Conservation (phyloP, 2,888 invertebrate genomes). For the Protula sp. region DNA sequence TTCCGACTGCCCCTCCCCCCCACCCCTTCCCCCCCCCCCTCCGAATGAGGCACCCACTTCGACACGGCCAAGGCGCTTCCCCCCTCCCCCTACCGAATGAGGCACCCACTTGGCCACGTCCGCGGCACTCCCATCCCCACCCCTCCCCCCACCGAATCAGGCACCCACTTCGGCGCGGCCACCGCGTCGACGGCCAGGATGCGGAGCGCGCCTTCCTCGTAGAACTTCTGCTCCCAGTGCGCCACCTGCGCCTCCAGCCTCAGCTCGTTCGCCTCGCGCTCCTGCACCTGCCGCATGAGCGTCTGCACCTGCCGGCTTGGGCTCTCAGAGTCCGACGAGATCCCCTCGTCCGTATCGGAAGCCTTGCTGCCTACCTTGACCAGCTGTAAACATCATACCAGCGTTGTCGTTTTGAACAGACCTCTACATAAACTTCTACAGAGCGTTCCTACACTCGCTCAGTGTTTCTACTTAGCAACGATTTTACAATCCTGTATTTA, state of each 20-base stretch:
- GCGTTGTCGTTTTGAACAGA: too few relatives aligned
- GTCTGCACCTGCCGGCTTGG: conserved; percentile 20
- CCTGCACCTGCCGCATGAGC: conserved; percentile 63
- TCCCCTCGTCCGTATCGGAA: conserved; percentile 22
- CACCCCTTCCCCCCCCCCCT: neutral
- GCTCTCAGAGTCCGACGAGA: conserved; percentile 19
- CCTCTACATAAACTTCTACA: too few relatives aligned
- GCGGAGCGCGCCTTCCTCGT: conserved; percentile 73
- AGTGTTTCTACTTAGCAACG: too few relatives aligned
- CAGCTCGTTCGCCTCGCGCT: conserved; percentile 65
- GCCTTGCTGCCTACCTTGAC: too few relatives aligned
- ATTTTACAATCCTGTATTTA: too few relatives aligned
- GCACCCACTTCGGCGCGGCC: conserved; percentile 67
- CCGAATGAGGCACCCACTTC: conserved; percentile 59
- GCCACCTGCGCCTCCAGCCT: conserved; percentile 40
- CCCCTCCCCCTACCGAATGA: too few relatives aligned
- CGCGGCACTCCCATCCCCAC: neutral
- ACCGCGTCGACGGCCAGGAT: conserved; percentile 79
- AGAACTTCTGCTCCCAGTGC: conserved; percentile 74
- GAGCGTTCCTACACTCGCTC: too few relatives aligned
- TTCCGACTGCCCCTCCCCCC: neutral
- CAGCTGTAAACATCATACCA: too few relatives aligned
- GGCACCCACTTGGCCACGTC: too few relatives aligned
- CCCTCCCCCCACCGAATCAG: neutral
- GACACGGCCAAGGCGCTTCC: conserved; percentile 74